phyloP scores from a whole-genome alignment of 2,888 invertebrate genomes.

The Eupithecia dodoneata region DNA sequence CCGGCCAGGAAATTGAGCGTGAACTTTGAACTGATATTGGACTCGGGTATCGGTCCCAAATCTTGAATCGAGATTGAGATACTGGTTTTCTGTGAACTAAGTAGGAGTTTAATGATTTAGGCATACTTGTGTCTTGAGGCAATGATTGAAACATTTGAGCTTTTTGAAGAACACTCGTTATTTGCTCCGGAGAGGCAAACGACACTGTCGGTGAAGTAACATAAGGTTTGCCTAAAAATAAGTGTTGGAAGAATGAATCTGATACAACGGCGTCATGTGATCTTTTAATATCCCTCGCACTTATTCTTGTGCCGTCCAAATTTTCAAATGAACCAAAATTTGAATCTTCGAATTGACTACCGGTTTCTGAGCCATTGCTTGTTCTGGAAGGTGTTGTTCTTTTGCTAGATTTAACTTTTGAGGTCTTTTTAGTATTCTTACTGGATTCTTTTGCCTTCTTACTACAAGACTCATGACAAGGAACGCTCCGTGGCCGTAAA shows the following conservation, averaged over 20 bases:
- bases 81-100: constrained; percentile 88
- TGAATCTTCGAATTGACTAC: constrained; percentile 75
- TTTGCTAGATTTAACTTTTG: constrained; percentile 57
- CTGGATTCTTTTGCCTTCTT: constrained; percentile 66
- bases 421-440: constrained; percentile 56
- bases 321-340: constrained; percentile 64
- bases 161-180: constrained; percentile 87
- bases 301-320: constrained; percentile 53
- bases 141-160: constrained; percentile 87
- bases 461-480: constrained; percentile 69
- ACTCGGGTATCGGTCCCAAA: constrained; percentile 84
- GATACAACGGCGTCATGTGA: constrained; percentile 85
- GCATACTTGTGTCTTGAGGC: constrained; percentile 73
- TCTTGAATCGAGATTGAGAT: constrained; percentile 88
- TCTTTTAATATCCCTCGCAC: constrained; percentile 78
- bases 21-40: constrained; percentile 83
- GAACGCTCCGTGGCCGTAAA: constrained; percentile 65
- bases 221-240: constrained; percentile 84
- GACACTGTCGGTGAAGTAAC: constrained; percentile 48
- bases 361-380: constrained; percentile 59
- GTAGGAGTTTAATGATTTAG: constrained; percentile 87
- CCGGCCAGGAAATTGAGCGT: constrained; percentile 85
- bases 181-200: constrained; percentile 65
- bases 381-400: constrained; percentile 47
- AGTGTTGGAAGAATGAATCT: constrained; percentile 88